Evolutionary conservation across 2,797 vertebrate genomes (phyloP), one percentile per base, ranked within the genome.

Genomic region (Melanogrammus aeglefinus): DNA sequence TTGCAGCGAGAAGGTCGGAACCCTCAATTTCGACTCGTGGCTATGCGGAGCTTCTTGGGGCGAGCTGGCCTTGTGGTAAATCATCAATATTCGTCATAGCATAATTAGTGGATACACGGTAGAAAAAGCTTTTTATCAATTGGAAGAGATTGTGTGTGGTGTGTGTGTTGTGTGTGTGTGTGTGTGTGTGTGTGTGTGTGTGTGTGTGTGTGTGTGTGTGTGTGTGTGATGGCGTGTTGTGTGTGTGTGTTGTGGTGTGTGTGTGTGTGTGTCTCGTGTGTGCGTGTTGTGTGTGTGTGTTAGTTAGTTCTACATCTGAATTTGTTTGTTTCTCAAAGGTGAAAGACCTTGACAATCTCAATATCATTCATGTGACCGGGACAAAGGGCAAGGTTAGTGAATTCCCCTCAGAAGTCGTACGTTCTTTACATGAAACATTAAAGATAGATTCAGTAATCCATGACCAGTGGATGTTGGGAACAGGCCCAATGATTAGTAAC

Each of bases 321-420:
- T 72, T 29, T 80, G 5, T 77, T 29, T 82, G 1, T 75, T 57
- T 82, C 77, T 84, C 51, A 57, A 86, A 99, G 98, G 96, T 98
- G 79, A 94, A 96, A 39, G 94, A 97, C 77, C 93, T 99, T 16
- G 95, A 99, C 86, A 92, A 79, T 79, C 93, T 99, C 38, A 97
- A 98, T 84, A 96, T 99, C 77, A 97, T 99, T 85, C 98, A 99
- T 16, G 95, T 99, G 79, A 98, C 97, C 0, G 98, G 98, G 83
- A 99, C 97, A 41, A 99, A 99, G 91, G 97, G 98, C 89, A 99
- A 98, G 96, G 98, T 98, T 82, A 95, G 85, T 29, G 33, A 33
- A 75, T 29, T 7, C 0, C 0, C 18, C 35, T n/a, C 29, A 78
- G 12, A 35, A 24, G 24, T 31, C 27, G 1, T 69, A 27, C 69